Base-by-base conservation (phyloP, 2,888 invertebrate species). In the Lithophane ornitopus region DNA sequence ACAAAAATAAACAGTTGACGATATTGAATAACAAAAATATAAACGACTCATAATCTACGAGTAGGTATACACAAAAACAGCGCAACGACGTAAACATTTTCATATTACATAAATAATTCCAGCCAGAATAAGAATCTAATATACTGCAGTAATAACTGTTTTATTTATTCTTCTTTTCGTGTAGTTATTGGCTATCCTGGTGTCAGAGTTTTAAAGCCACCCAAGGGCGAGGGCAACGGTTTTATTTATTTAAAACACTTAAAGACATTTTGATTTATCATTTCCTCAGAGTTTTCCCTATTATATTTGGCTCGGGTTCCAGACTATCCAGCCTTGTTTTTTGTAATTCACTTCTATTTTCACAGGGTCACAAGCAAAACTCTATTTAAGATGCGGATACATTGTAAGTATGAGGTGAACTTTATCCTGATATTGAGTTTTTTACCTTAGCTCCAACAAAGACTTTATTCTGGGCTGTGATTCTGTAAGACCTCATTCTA, bases 1-100 rank as follows among this genome's bases (percentile, higher is more conserved):
- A 79, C 70, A 52, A 62, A 78, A 74, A 84, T 84, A 84, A 78
- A 78, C 70, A 63, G 61, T 75, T 65, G 73, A 69, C 62, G 70
- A 68, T 54, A 78, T 76, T 65, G 28, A 70, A 80, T 70, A 72
- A 74, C 70, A 70, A 3, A 79, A 49, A 70, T 52, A 79, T 61
- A 76, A 79, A 68, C 49, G 39, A 56, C 39, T 39, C 52, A 26
- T 71, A 69, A 69, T 74, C 62, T 44, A 46, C 39, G 9, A 28
- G 56, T 68, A 34, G 34, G 3, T 34, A 28, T 9, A 59, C 61
- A 66, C 39, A 41, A 39, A 71, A 65, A 68, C 67, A 28, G n/a
- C n/a, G 4, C 19, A 49, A 66, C 28, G 61, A 44, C 61, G 68
- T 84, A 52, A 81, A 70, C 58, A 58, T 70, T 59, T 68, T 58